Conservation (phyloP, 2,888 invertebrate species). For the Orgyia antiqua region DNA sequence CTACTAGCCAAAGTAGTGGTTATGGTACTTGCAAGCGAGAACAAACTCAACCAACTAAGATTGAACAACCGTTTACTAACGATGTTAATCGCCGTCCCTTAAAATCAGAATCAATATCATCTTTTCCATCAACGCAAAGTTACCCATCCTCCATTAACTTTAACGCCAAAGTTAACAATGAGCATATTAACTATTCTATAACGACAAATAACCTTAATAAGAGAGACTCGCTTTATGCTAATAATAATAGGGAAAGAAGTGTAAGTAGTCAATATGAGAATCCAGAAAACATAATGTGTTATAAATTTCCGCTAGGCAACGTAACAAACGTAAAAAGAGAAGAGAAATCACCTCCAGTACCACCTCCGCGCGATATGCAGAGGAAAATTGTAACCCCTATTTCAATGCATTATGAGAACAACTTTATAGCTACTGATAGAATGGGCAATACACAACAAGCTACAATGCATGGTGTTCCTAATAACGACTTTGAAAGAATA, state of each 20-base stretch:
- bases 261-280: slow-evolving; percentile 54
- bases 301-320: slow-evolving; percentile 74
- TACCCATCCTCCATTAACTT: slow-evolving; percentile 75
- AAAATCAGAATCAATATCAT: slow-evolving; percentile 72
- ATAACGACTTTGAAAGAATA: slow-evolving; percentile 69
- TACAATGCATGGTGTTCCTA: slow-evolving; percentile 58
- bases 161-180: slow-evolving; percentile 75
- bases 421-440: slow-evolving; percentile 48
- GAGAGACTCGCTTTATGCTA: slow-evolving; percentile 57
- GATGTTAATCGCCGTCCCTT: slow-evolving; percentile 54
- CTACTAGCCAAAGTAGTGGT: slow-evolving; percentile 71
- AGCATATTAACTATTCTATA: slow-evolving; percentile 73
- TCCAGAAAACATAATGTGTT: slow-evolving; percentile 64
- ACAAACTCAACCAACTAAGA: slow-evolving; percentile 64
- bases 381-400: slow-evolving; percentile 75
- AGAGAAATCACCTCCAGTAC: slow-evolving; percentile 82
- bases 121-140: slow-evolving; percentile 73
- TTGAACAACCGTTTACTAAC: slow-evolving; percentile 46
- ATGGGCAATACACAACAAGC: slow-evolving; percentile 40
- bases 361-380: slow-evolving; percentile 87
- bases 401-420: slow-evolving; percentile 72
- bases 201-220: slow-evolving; percentile 50
- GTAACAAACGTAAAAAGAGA: slow-evolving; percentile 61
- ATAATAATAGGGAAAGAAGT: slow-evolving; percentile 57
- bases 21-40: slow-evolving; percentile 70